Conservation (phyloP, 2,797 vertebrate genomes). For the Lacerta viridis region DNA sequence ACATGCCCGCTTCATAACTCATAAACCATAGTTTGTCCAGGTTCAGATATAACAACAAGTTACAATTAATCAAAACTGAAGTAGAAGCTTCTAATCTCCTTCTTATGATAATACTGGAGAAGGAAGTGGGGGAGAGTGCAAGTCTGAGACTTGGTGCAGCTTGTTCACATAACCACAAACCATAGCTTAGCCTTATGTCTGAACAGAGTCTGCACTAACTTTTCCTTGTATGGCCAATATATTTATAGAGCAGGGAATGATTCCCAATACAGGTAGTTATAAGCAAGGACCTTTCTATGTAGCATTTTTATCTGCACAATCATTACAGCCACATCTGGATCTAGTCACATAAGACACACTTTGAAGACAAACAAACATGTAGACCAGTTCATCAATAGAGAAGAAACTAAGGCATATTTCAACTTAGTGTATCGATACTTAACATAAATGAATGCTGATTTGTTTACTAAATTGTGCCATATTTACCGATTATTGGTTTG, state of each 20-base stretch:
- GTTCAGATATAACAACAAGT: neutral
- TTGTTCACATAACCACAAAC: neutral
- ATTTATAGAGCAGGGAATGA: neutral
- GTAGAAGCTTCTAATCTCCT: neutral
- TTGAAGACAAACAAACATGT: neutral
- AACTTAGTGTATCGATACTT: constrained; percentile 2
- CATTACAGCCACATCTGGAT: neutral
- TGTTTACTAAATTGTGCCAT: constrained; percentile 4
- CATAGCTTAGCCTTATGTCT: neutral
- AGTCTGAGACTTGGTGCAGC: neutral
- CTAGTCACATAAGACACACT: neutral
- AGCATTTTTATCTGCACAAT: neutral
- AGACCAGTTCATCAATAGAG: constrained; percentile 27
- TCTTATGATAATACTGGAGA: neutral
- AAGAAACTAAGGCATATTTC: neutral
- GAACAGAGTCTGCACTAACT: neutral
- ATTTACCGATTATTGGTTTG: neutral
- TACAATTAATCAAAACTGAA: neutral
- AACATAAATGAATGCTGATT: neutral
- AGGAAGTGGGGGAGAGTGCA: neutral
- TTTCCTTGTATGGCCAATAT: neutral
- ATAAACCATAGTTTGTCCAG: neutral
- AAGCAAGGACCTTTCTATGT: neutral
- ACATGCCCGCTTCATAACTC: neutral
- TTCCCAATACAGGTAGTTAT: neutral